phyloP scores from a whole-genome alignment of 2,888 invertebrate species.

The Ormia ochracea region DNA sequence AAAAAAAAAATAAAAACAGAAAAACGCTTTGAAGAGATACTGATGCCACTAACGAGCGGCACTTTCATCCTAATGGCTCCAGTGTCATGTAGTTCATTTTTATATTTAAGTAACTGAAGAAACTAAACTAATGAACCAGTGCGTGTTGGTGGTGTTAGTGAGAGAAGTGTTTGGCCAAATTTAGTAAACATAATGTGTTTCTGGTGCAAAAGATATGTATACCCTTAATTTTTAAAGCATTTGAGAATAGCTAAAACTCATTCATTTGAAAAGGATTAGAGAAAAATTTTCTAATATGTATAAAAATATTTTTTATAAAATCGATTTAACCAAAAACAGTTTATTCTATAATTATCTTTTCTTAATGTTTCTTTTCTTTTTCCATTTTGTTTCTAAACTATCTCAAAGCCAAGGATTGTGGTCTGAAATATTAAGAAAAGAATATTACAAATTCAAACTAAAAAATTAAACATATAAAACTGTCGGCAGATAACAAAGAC shows the following conservation, averaged over 20 bases:
- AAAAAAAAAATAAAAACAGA: background rate
- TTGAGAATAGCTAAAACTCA: no score
- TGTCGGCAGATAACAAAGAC: slow-evolving; percentile 42
- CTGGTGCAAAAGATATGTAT: background rate
- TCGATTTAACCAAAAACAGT: background rate
- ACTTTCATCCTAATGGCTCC: slow-evolving; percentile 72
- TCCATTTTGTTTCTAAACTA: background rate
- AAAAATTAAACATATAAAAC: slow-evolving; percentile 33
- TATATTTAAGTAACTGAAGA: background rate
- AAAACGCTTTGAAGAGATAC: slow-evolving; percentile 25
- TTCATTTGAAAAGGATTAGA: background rate
- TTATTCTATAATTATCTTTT: slow-evolving; percentile 12
- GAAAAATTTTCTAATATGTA: background rate
- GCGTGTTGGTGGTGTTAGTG: background rate
- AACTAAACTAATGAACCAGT: slow-evolving; percentile 28
- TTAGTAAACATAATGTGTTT: slow-evolving; percentile 21
- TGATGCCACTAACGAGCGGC: slow-evolving; percentile 70
- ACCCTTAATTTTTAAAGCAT: background rate
- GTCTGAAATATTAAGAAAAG: slow-evolving; percentile 30
- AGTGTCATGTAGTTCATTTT: slow-evolving; percentile 64
- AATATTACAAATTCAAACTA: slow-evolving; percentile 38
- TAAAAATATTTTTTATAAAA: background rate
- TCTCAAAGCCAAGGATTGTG: slow-evolving; percentile 27
- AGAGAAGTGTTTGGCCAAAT: background rate
- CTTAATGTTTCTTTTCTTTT: background rate